A percentile compares a stretch with the other conserved stretches of the same genome.
Evolutionary conservation across 1,140 invertebrate genomes (phyloP).

Genomic region (Aleiodes sp.): DNA sequence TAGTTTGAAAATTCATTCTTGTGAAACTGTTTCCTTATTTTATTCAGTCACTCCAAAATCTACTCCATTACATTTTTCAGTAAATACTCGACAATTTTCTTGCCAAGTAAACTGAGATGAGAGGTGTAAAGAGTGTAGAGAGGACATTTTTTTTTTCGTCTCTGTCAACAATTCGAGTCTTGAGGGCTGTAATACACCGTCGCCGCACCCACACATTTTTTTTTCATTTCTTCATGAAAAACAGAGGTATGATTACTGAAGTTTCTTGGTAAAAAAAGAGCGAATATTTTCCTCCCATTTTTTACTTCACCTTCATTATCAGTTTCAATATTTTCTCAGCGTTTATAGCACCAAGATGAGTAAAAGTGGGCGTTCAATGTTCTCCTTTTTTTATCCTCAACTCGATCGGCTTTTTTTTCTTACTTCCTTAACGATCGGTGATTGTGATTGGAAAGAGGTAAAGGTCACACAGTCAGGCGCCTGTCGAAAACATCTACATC

Average conservation of each 20-base stretch:
- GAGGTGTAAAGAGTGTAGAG: background rate
- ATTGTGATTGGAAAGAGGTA: too few relatives aligned
- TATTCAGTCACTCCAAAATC: background rate
- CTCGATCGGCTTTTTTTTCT: too few relatives aligned
- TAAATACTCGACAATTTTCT: background rate
- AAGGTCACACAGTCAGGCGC: too few relatives aligned
- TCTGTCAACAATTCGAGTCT: constrained; percentile 4
- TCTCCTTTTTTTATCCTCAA: too few relatives aligned
- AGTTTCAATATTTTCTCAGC: too few relatives aligned
- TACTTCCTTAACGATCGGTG: too few relatives aligned
- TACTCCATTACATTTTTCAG: background rate
- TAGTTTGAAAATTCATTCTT: background rate
- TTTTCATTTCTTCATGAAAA: background rate
- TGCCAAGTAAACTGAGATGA: background rate
- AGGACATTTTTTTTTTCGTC: constrained; percentile 1
- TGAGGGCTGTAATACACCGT: background rate
- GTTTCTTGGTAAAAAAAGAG: background rate
- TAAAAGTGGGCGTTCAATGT: too few relatives aligned
- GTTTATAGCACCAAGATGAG: too few relatives aligned
- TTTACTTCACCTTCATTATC: too few relatives aligned
- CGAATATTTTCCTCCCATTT: background rate
- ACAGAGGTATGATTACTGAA: background rate
- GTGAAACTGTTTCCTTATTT: background rate
- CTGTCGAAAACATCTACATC: too few relatives aligned
- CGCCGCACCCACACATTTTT: background rate